phyloP scores from a whole-genome alignment of 2,113 vertebrate species.

The Xenopus borealis region DNA sequence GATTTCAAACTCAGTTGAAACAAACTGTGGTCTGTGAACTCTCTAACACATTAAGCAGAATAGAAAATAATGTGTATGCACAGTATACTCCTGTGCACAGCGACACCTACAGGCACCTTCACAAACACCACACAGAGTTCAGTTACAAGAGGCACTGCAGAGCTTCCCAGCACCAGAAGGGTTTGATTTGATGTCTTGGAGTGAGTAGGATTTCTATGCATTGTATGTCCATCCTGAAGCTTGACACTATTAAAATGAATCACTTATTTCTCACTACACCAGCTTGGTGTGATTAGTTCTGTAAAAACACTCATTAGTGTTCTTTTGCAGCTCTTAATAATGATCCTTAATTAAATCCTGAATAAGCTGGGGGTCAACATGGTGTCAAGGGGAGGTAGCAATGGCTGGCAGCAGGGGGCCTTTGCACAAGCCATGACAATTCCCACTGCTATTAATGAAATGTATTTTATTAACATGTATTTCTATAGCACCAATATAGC shows the following conservation, averaged over 20 bases:
- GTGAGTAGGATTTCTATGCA: not conserved
- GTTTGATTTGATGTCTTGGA: not conserved
- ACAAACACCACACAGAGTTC: no score
- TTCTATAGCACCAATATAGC: no score
- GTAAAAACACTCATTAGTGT: conserved; percentile 73
- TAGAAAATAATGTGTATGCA: no score
- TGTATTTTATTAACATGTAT: no score
- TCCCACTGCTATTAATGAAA: no score
- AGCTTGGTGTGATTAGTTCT: conserved; percentile 69
- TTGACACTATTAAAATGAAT: conserved; percentile 35
- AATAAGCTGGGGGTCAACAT: conserved; percentile 72
- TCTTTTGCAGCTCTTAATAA: conserved; percentile 81
- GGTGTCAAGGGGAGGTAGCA: conserved; percentile 69
- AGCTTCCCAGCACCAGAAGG: no score
- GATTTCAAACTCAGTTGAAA: no score
- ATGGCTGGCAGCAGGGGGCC: conserved; percentile 32
- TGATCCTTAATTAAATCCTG: conserved; percentile 81
- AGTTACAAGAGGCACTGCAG: no score
- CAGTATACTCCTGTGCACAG: no score
- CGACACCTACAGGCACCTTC: no score
- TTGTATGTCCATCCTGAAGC: not conserved
- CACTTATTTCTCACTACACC: conserved; percentile 36
- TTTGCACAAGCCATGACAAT: not conserved
- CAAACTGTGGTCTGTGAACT: no score
- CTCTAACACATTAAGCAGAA: no score